Evolutionary conservation across 2,113 vertebrate species (phyloP).

Genomic region (Anarhynchus alexandrinus): DNA sequence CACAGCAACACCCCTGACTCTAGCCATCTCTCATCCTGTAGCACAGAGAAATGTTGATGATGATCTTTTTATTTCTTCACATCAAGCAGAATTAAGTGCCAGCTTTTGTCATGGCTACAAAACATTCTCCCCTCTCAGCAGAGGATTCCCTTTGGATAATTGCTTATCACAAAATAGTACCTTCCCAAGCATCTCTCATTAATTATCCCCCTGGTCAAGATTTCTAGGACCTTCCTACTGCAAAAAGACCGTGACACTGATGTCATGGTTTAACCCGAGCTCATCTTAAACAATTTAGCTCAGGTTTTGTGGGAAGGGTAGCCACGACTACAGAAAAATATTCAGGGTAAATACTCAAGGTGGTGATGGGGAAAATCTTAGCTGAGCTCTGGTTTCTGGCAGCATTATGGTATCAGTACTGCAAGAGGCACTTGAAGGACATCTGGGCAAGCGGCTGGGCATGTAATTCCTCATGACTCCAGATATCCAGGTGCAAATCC

Average conservation of each 20-base stretch:
- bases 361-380: not conserved
- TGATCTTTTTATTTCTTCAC: not conserved
- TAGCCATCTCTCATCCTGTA: not conserved
- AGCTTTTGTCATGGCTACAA: not conserved
- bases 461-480: not conserved
- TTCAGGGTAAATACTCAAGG: not conserved
- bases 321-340: not conserved
- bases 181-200: not conserved
- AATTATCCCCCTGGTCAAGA: not conserved
- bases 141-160: not conserved
- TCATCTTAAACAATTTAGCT: not conserved
- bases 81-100: not conserved
- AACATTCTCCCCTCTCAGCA: not conserved
- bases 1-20: not conserved
- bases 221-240: not conserved
- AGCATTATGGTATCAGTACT: not conserved
- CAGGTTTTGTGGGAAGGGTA: not conserved
- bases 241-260: not conserved
- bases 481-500: not conserved
- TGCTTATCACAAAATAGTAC: not conserved
- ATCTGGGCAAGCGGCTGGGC: fast-evolving
- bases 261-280: not conserved
- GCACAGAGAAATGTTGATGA: not conserved
- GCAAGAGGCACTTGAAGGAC: not conserved
- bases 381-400: not conserved